phyloP scores from a whole-genome alignment of 2,113 vertebrate genomes.

The Menidia beryllina region DNA sequence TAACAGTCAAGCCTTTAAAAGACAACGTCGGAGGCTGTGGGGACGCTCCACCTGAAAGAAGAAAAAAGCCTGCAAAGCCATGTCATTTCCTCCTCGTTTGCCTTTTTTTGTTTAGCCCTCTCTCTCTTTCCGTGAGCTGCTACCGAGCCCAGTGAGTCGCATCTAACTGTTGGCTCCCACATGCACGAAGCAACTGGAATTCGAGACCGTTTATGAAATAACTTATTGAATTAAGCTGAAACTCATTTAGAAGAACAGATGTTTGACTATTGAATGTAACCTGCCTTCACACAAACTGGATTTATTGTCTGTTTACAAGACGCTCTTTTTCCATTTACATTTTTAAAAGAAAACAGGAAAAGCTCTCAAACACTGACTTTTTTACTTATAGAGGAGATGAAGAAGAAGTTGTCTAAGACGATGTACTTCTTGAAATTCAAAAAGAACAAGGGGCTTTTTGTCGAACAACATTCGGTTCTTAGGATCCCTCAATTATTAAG shows the following conservation, averaged over 20 bases:
- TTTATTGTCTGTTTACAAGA: too few species aligned
- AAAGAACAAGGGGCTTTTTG: conserved; percentile 69
- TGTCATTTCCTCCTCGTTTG: conserved; percentile 61
- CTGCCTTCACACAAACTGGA: too few species aligned
- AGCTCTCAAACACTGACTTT: neutral
- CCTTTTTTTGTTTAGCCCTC: too few species aligned
- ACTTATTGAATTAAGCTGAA: neutral
- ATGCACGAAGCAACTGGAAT: neutral
- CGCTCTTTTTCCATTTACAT: neutral
- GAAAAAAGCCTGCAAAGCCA: conserved; percentile 52
- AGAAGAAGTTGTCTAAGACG: conserved; percentile 12
- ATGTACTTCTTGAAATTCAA: conserved; percentile 45
- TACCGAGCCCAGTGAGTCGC: conserved; percentile 45
- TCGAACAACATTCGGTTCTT: conserved; percentile 66
- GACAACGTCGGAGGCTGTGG: conserved; percentile 78
- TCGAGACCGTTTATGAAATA: neutral
- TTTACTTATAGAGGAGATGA: neutral
- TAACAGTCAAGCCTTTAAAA: conserved; percentile 84
- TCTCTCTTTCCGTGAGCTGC: conserved; percentile 51
- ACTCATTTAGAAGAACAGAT: neutral
- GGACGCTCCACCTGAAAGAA: conserved; percentile 70
- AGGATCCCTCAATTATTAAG: conserved; percentile 71
- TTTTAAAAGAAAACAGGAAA: too few species aligned
- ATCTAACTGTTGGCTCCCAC: conserved; percentile 45
- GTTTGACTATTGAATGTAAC: too few species aligned